Evolutionary conservation across 2,888 invertebrate species (phyloP), one percentile per base, ranked within the genome.

Genomic region (Xanthia icteritia): DNA sequence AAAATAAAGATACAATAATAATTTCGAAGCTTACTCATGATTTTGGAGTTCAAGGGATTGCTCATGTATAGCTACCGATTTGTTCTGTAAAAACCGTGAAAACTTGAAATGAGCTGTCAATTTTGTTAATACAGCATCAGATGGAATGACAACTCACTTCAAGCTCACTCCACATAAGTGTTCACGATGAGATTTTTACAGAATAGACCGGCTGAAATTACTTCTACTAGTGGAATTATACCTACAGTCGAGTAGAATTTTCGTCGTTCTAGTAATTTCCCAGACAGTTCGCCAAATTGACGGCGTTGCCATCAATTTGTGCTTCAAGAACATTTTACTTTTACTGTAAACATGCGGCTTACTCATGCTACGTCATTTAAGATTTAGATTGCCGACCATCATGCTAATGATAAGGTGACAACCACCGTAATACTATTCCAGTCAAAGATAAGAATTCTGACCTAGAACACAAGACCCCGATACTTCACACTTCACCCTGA

Each of bases 1-100:
- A 73, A 61, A 73, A 68, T 67, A 39, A 58, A 60, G 9, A 39
- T 15, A 42, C 20, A 58, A 67, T 67, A 23, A 56, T 23, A 0
- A 39, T 42, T 48, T 66, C 39, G 2, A 27, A 54, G 9, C 58
- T 54, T 45, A 5, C 61, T 45, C 6, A 36, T 20, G 31, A n/a
- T 31, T 73, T 65, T 56, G 5, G 8, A 31, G 4, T 31, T 17
- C 45, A 8, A 1, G 1, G 9, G n/a, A 31, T 31, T 23, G n/a
- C 9, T 36, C 36, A 20, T 68, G 9, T 48, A 36, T 23, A 63
- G 0, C 23, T 9, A 1, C 9, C 5, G 17, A n/a, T 64, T 2
- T 64, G 5, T 65, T 65, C 20, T 8, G 8, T 8, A 8, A 20
- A 20, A 51, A 20, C 20, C 51, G 20, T 51, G 0, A 51, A 20